These are phyloP conservation scores for Acronicta alni DNA, from an alignment of 2,888 invertebrate species.

Conservation along the genomic window DNA sequence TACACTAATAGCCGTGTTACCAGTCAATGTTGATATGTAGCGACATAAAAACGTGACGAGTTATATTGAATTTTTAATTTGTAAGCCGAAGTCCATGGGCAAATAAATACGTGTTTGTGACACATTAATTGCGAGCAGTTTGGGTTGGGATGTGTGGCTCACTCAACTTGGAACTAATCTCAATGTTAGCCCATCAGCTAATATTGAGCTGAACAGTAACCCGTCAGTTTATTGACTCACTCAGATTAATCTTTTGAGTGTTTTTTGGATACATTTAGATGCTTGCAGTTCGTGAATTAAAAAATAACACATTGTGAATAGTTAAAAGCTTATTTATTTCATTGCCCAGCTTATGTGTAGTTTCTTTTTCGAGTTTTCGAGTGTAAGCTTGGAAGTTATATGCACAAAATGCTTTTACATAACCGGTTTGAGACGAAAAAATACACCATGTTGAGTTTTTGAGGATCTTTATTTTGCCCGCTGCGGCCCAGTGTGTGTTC, in stretches of 20 bases:
- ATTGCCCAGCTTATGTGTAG: no score
- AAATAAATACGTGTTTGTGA: constrained; percentile 17
- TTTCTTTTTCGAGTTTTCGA: no score
- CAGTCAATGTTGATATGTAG: constrained; percentile 27
- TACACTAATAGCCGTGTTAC: constrained; percentile 29
- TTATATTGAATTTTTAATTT: constrained; percentile 30
- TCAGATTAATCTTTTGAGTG: no score
- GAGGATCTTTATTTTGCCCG: neutral
- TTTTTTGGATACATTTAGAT: no score
- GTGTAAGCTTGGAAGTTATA: no score
- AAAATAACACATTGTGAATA: no score
- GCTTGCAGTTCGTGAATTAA: no score
- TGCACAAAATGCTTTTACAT: neutral
- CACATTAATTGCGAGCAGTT: constrained; percentile 17
- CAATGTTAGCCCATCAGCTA: neutral
- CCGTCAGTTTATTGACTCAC: no score
- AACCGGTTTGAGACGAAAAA: no score
- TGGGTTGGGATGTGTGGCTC: neutral
- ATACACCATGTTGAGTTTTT: no score
- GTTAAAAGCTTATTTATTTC: no score
- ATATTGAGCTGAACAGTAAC: no score
- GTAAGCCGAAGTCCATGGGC: neutral
- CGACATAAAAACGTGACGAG: constrained; percentile 10
- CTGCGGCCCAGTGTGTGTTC: neutral
- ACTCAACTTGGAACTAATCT: neutral